A percentile compares a stretch with the other conserved stretches of the same genome.
Conservation (phyloP, 1,140 invertebrate genomes). For the Neuroterus valhalla region DNA sequence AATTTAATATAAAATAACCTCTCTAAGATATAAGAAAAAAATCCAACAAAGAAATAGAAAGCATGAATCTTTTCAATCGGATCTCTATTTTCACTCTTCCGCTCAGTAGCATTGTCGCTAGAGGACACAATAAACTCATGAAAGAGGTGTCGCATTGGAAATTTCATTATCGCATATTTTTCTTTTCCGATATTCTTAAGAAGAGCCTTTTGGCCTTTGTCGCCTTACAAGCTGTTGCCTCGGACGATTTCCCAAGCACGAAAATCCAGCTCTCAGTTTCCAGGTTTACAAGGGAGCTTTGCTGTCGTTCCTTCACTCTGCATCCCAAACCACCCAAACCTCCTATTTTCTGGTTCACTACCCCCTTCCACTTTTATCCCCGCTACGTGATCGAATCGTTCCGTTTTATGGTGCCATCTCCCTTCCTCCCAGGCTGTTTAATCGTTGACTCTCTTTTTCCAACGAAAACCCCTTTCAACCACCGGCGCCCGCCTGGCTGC, state of each 20-base stretch:
- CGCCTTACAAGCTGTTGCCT: slow-evolving; percentile 20
- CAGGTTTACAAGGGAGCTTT: slow-evolving; percentile 49
- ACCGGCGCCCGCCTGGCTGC: slow-evolving; percentile 74
- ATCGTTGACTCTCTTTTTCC: slow-evolving; percentile 44
- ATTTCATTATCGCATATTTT: slow-evolving; percentile 31
- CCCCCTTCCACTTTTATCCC: slow-evolving; percentile 38
- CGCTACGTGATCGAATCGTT: slow-evolving; percentile 48
- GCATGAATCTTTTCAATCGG: slow-evolving; percentile 9
- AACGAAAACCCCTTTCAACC: slow-evolving; percentile 67
- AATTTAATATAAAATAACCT: no score
- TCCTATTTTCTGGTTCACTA: slow-evolving; percentile 27
- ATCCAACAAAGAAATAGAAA: neutral
- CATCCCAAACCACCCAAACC: slow-evolving; percentile 46
- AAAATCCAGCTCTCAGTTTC: neutral
- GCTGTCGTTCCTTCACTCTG: slow-evolving; percentile 53
- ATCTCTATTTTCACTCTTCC: slow-evolving; percentile 15
- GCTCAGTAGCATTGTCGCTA: neutral
- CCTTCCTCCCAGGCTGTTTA: slow-evolving; percentile 33
- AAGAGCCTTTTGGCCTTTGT: slow-evolving; percentile 22
- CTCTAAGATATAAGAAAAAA: neutral
- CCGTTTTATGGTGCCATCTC: slow-evolving; percentile 35
- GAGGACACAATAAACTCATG: slow-evolving; percentile 12
- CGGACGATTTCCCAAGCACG: slow-evolving; percentile 11
- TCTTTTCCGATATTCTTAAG: slow-evolving; percentile 28
- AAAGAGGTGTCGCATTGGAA: slow-evolving; percentile 17